Conservation (phyloP, 2,113 vertebrate genomes). For the Naja naja region DNA sequence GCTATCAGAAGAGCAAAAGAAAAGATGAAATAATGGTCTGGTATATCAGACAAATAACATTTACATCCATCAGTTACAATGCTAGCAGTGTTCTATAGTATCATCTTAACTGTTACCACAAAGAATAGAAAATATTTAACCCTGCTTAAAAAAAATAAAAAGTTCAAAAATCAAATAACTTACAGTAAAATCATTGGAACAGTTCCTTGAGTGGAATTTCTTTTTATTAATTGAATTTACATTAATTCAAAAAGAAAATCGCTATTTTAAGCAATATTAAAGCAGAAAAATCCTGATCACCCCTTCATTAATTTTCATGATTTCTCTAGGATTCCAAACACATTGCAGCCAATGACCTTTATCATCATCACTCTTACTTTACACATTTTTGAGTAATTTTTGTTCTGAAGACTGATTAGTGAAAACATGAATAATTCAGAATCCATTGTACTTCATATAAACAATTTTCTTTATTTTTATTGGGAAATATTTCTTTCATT, state of each 20-base stretch:
- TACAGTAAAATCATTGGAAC: not conserved
- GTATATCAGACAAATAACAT: conserved; percentile 12
- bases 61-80: not conserved
- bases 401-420: conserved; percentile 2
- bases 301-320: not conserved
- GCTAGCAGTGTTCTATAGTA: not conserved
- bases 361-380: too few relatives aligned
- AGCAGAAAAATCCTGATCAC: not conserved
- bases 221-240: fast-evolving
- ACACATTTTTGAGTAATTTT: not conserved
- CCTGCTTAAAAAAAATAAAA: not conserved
- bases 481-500: not conserved
- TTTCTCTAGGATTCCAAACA: not conserved
- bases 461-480: not conserved
- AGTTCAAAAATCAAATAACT: conserved; percentile 5
- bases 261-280: fast-evolving
- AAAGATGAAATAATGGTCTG: conserved; percentile 8
- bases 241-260: fast-evolving
- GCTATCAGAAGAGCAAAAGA: not conserved
- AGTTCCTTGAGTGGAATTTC: not conserved
- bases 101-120: not conserved
- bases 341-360: not conserved
- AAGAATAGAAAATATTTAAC: not conserved
- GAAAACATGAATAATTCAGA: not conserved
- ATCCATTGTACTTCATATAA: not conserved